Evolutionary conservation across 2,888 invertebrate genomes (phyloP), one percentile per base, ranked within the genome.

Genomic region (Trachelus troglodyta): DNA sequence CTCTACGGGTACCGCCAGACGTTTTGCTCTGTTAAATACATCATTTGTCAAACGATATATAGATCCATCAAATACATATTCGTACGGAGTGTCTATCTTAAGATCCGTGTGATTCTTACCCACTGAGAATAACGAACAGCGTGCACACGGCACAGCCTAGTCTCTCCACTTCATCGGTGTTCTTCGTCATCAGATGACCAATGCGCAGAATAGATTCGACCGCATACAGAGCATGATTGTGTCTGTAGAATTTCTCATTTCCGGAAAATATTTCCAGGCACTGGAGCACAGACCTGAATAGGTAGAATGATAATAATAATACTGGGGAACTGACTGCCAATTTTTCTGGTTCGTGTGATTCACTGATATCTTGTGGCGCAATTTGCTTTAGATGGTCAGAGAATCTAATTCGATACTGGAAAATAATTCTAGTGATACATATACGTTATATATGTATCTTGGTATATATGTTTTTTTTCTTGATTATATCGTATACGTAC

Each of bases 161-260:
- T 33, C 34, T 71, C 12, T 71, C 71, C 12, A 12, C 31, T 71
- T 71, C 71, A 12, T 71, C 71, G 34, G 71, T 31, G 31, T 81
- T 82, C 34, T 80, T 81, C 6, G 75, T 23, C 2, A 82, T 34
- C 34, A 81, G 83, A 56, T 81, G 77, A 71, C 83, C 76, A 11
- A 83, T 73, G 34, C 83, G 81, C 73, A 86, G 15, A 30, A 87
- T 83, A 2, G 82, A 75, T 2, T 80, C 82, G 30, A 83, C 75
- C 3, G 80, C 84, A 2, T 80, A 78, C 12, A 69, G 74, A 0
- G 83, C 86, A 15, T 82, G 40, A 34, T 79, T 79, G 73, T 79
- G 78, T 35, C 82, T 81, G 34, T 87, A 86, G 69, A 87, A 87
- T 15, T 78, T 77, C 30, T 75, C 77, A 33, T 81, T 37, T 0